Evolutionary conservation across 2,888 invertebrate genomes (phyloP).

Genomic region (Dynastes maya): DNA sequence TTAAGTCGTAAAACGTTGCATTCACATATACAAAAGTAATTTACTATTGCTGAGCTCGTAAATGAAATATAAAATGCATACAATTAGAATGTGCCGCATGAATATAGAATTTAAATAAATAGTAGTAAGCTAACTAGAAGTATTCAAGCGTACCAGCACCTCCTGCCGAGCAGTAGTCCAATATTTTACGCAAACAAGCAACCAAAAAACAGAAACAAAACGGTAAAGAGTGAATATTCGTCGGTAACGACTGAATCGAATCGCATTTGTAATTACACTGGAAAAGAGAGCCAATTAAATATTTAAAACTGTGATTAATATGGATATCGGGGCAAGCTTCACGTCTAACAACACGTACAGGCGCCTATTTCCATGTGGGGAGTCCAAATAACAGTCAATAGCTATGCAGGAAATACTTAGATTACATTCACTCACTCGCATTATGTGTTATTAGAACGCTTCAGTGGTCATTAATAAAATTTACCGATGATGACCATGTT

Average conservation of each 20-base stretch:
- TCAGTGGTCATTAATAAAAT: conserved; percentile 47
- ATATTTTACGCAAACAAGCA: conserved; percentile 44
- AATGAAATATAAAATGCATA: conserved; percentile 26
- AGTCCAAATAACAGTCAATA: conserved; percentile 62
- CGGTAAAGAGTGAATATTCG: conserved; percentile 35
- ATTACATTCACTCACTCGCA: conserved; percentile 61
- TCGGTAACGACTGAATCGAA: conserved; percentile 38
- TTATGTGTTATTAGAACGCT: conserved; percentile 52
- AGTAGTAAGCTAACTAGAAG: neutral
- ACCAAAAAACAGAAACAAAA: conserved; percentile 42
- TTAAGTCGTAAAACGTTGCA: neutral
- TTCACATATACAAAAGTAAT: conserved; percentile 6
- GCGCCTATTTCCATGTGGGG: conserved; percentile 60
- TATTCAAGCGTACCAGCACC: conserved; percentile 18
- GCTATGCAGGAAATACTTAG: conserved; percentile 58
- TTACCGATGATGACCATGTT: conserved; percentile 28
- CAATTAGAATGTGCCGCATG: conserved; percentile 22
- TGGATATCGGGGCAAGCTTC: conserved; percentile 44
- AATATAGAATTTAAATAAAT: conserved; percentile 6
- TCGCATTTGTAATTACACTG: conserved; percentile 44
- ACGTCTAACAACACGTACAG: conserved; percentile 51
- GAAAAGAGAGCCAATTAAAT: conserved; percentile 43
- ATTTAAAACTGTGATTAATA: conserved; percentile 50
- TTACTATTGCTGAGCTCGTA: conserved; percentile 19
- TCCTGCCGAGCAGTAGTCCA: conserved; percentile 32